Evolutionary conservation across 1,140 invertebrate genomes (phyloP), one percentile per base, ranked within the genome.

Genomic region (Leptonema lineaticorne): DNA sequence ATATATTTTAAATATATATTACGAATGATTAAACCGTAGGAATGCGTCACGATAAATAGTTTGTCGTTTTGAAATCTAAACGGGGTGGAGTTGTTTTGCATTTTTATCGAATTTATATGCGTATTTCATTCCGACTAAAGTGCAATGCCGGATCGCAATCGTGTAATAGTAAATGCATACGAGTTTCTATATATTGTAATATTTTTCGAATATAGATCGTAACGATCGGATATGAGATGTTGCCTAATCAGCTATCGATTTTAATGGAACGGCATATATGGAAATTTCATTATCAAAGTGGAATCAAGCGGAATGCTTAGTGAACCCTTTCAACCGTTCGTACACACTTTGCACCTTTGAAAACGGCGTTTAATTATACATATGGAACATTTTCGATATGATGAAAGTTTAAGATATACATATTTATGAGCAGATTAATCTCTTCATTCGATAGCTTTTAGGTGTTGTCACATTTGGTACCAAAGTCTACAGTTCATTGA

Each of bases 401-500:
- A n/a, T n/a, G n/a, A n/a, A n/a, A n/a, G n/a, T n/a, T n/a, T n/a
- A n/a, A 41, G 11, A 41, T 41, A 11, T 41, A 41, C 37, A 2
- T 41, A 41, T 41, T 3, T 41, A 16, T 58, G 56, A 11, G 62
- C 62, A 64, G 62, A 64, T 45, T 64, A 45, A 64, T 64, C 29
- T 45, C 45, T 50, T 26, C 62, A 26, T 50, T 64, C 62, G 41
- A 50, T 64, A 50, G 14, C 22, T 64, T 24, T 30, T 27, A 50
- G 16, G 24, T 22, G n/a, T 64, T 26, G 62, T 64, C 26, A 64
- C 41, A 64, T 50, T 41, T 41, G 37, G 37, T 11, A 41, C 2
- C 2, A 11, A 11, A 6, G 11, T n/a, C 30, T 11, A 11, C 5
- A 16, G 37, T 41, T 41, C 37, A 41, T 41, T 11, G 16, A 4